Conservation (phyloP, 2,113 vertebrate genomes). For the Hirundichthys speculiger region DNA sequence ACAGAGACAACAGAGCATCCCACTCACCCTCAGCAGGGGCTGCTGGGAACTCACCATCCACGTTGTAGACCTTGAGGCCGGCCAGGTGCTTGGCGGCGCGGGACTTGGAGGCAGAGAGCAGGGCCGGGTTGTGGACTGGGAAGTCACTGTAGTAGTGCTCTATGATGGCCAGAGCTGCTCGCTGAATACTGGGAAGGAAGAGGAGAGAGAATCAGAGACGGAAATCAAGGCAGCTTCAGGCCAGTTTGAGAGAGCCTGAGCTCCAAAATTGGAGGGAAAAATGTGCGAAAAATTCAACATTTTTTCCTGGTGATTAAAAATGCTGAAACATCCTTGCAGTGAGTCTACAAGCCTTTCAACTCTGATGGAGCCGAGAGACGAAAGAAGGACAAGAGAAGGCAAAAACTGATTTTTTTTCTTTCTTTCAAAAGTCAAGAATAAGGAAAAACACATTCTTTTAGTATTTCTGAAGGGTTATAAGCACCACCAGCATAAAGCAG, state of each 20-base stretch:
- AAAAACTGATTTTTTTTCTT: background rate
- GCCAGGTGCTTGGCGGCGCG: slow-evolving; percentile 88
- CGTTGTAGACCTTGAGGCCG: slow-evolving; percentile 90
- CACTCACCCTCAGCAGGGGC: slow-evolving; percentile 67
- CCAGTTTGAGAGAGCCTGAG: background rate
- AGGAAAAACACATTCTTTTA: background rate
- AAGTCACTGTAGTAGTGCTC: slow-evolving; percentile 96
- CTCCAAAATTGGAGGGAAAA: background rate
- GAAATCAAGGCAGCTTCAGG: slow-evolving; percentile 3
- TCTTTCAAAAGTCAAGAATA: slow-evolving; percentile 13
- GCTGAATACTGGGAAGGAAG: slow-evolving; percentile 85
- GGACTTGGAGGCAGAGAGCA: slow-evolving; percentile 88
- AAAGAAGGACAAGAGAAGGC: background rate
- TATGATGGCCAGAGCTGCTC: slow-evolving; percentile 89
- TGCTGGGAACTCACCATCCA: slow-evolving; percentile 86
- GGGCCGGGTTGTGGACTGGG: slow-evolving; percentile 88
- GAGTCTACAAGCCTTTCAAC: background rate
- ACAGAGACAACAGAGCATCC: slow-evolving; percentile 14
- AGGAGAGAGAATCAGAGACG: background rate
- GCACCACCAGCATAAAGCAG: background rate
- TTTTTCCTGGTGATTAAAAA: slow-evolving; percentile 12
- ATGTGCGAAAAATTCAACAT: slow-evolving; percentile 3
- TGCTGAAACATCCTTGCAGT: slow-evolving; percentile 13
- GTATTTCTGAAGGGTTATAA: slow-evolving; percentile 4
- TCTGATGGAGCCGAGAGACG: no score